Percentiles rank a stretch among this genome's conserved stretches.
These are phyloP conservation scores for Sminthurides bifidus DNA, from an alignment of 1,140 invertebrate species.

Conservation along the genomic window DNA sequence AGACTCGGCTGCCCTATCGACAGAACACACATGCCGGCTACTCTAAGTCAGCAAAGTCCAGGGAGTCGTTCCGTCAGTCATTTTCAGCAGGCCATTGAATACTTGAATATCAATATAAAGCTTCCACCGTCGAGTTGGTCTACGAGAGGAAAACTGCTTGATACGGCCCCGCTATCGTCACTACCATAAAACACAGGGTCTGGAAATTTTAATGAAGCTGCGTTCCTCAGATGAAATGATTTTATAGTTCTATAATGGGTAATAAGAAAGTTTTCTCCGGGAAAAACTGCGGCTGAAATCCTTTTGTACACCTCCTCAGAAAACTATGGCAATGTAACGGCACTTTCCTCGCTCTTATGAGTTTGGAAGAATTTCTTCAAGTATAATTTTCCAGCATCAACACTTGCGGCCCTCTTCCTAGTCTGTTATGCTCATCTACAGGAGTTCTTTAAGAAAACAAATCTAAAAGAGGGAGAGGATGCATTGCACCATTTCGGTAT, in stretches of 20 bases:
- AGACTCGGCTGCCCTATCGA: too few relatives aligned
- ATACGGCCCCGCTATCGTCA: background rate
- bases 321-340: conserved; percentile 6
- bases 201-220: conserved; percentile 12
- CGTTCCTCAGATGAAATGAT: conserved; percentile 4
- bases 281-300: too few relatives aligned
- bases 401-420: too few relatives aligned
- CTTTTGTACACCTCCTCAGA: background rate
- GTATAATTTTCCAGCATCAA: too few relatives aligned
- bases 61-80: background rate
- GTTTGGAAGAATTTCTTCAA: too few relatives aligned
- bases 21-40: background rate
- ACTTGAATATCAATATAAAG: background rate
- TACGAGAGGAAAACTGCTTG: background rate
- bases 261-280: conserved; percentile 6
- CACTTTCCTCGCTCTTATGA: conserved; percentile 7
- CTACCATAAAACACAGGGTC: conserved; percentile 7
- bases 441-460: too few relatives aligned
- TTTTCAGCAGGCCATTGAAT: conserved; percentile 1
- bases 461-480: too few relatives aligned
- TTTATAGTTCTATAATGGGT: conserved; percentile 9
- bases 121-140: background rate
- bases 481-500: too few relatives aligned
- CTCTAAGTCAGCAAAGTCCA: background rate
- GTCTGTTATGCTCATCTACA: too few relatives aligned